Evolutionary conservation across 2,113 vertebrate species (phyloP), one percentile per base, ranked within the genome.

Genomic region (Xerus inauris): DNA sequence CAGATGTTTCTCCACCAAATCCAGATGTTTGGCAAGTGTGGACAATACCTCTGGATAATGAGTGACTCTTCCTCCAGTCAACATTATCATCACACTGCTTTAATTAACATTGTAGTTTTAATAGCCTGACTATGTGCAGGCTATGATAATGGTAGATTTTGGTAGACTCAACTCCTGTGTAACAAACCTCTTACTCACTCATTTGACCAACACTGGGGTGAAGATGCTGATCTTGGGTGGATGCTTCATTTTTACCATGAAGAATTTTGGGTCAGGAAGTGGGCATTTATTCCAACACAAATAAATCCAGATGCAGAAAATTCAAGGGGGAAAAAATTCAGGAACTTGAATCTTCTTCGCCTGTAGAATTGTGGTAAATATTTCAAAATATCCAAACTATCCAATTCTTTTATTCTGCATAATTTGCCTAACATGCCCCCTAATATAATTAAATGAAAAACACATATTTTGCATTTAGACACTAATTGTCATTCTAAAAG

Each of bases 11-110:
- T 83, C 71, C 80, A 94, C 97, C 73, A 96, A 87, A 96, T 96
- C 75, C 96, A 97, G 96, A 97, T 97, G 97, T 97, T 96, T 96
- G 97, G 94, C 91, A 93, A 92, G 84, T 42, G 24, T 16, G 12
- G 65, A 91, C 14, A 49, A n/a, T 59, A 54, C 57, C 95, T 91
- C 88, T 96, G 86, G 49, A 95, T 95, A 96, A 93, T 83, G 79
- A 75, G 19, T n/a, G 67, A 96, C 7, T 94, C 32, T 28, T 42
- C 26, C 40, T 79, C 28, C 16, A 28, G n/a, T 91, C 77, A 82
- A 84, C n/a, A 80, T 88, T 77, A 85, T 93, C 30, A 49, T 89
- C 49, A 54, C 40, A 57, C 38, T 49, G 80, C 24, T 91, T 91
- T 91, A 62, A 73, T 91, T 84, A 57, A 73, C 86, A 91, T 59